Percentiles rank a stretch among this genome's conserved stretches.
phyloP scores from a whole-genome alignment of 2,797 vertebrate genomes.

The Cryptoblepharus egeriae region DNA sequence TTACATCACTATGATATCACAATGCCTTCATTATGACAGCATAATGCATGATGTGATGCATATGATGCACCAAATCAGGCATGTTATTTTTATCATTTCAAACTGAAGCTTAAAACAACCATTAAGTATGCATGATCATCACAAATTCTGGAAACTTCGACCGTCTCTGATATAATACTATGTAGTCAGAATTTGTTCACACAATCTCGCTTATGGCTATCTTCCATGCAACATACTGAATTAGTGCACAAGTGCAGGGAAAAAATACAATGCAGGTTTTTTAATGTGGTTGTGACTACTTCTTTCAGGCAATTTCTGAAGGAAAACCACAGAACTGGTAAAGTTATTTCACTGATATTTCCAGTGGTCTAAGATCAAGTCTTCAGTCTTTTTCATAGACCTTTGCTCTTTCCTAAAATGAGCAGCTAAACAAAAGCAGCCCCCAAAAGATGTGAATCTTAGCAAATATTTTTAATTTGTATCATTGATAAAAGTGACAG shows the following conservation, averaged over 20 bases:
- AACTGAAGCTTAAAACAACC: not conserved
- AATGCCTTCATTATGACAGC: not conserved
- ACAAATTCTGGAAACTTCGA: not conserved
- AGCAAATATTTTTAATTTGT: not conserved
- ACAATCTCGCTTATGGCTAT: not conserved
- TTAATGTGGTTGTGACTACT: not conserved
- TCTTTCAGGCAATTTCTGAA: not conserved
- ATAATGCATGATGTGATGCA: not conserved
- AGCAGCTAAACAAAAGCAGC: not conserved
- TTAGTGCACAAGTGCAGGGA: not conserved
- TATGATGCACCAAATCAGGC: not conserved
- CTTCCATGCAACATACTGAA: not conserved
- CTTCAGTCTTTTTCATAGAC: not conserved
- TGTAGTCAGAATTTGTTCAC: not conserved
- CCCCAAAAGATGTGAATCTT: not conserved
- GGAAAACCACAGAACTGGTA: too few relatives aligned
- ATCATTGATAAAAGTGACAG: not conserved
- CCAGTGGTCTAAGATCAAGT: not conserved
- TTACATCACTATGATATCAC: not conserved
- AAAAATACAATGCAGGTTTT: not conserved
- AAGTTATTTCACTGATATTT: not conserved
- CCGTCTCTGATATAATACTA: not conserved
- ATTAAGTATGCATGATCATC: not conserved
- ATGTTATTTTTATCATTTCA: not conserved
- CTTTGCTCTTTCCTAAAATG: too few relatives aligned